Percentiles rank a stretch among this genome's conserved stretches.
phyloP scores from a whole-genome alignment of 2,113 vertebrate species.

The Erinaceus europaeus region DNA sequence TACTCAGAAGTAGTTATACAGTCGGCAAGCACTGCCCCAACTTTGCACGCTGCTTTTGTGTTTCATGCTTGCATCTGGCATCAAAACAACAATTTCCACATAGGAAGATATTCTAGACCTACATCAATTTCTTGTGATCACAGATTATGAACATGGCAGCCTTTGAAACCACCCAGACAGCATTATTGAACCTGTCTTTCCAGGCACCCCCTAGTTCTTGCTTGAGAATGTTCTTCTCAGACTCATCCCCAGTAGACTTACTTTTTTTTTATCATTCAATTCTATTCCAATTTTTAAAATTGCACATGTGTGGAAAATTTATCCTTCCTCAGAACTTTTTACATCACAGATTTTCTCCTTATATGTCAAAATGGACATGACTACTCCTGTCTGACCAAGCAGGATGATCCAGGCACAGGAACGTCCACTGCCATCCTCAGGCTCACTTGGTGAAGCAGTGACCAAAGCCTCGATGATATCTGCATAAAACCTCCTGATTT shows the following conservation, averaged over 20 bases:
- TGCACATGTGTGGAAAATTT: not conserved
- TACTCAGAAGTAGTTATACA: constrained; percentile 46
- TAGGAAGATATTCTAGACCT: constrained; percentile 40
- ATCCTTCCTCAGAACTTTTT: not conserved
- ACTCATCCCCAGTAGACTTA: not conserved
- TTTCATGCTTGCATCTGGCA: constrained; percentile 42
- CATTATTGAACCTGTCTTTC: not conserved
- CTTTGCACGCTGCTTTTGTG: constrained; percentile 45
- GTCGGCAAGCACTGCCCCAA: constrained; percentile 18
- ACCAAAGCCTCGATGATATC: not conserved
- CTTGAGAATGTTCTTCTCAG: not conserved
- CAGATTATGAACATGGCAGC: constrained; percentile 36
- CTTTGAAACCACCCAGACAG: constrained; percentile 37
- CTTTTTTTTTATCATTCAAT: not conserved
- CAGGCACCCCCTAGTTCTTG: not conserved
- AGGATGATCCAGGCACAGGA: not conserved
- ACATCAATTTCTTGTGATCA: constrained; percentile 52
- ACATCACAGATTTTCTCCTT: not conserved
- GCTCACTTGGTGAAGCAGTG: not conserved
- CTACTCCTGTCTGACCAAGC: not conserved
- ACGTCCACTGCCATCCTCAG: not conserved
- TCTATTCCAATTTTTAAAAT: not conserved
- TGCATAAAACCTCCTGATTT: not conserved
- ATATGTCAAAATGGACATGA: not conserved
- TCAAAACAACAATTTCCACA: constrained; percentile 63